Percentiles rank a stretch among this genome's conserved stretches.
phyloP scores from a whole-genome alignment of 2,797 vertebrate genomes.

The Siniperca obscura region DNA sequence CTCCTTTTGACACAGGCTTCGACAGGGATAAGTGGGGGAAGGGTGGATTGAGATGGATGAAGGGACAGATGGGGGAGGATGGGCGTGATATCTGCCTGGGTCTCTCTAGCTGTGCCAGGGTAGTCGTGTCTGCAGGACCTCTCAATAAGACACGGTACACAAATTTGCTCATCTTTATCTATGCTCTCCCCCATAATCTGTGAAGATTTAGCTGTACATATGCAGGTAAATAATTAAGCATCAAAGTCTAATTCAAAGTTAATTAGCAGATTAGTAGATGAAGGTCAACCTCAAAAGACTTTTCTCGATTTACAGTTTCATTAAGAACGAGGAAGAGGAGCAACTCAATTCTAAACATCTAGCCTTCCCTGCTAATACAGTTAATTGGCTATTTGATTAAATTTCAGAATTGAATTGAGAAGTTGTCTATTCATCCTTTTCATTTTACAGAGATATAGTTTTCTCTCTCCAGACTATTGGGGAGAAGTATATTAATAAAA shows the following conservation, averaged over 20 bases:
- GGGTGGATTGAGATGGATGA: conserved; percentile 46
- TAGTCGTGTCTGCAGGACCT: conserved; percentile 31
- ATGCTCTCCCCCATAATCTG: conserved; percentile 37
- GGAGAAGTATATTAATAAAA: conserved; percentile 77
- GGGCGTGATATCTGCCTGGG: conserved; percentile 29
- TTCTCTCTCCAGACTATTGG: conserved; percentile 47
- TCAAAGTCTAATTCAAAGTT: conserved; percentile 74
- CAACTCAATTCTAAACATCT: conserved; percentile 76
- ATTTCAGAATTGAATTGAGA: conserved; percentile 78
- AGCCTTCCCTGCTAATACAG: conserved; percentile 76
- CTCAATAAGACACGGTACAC: conserved; percentile 53
- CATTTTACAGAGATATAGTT: conserved; percentile 70
- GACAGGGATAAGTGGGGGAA: conserved; percentile 5
- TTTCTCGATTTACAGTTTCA: conserved; percentile 59
- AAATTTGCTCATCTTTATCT: conserved; percentile 62
- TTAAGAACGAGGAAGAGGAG: conserved; percentile 61
- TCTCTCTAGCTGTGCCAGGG: conserved; percentile 22
- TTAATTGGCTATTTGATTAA: conserved; percentile 84
- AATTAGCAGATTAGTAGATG: conserved; percentile 78
- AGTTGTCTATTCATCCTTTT: conserved; percentile 77
- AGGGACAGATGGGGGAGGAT: conserved; percentile 48
- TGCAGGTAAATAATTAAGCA: conserved; percentile 76
- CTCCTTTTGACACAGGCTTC: conserved; percentile 4
- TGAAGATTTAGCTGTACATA: conserved; percentile 42
- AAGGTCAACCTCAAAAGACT: conserved; percentile 73